These are phyloP conservation scores for Pipistrellus pipistrellus DNA, from an alignment of 2,797 vertebrate species.

Conservation along the genomic window DNA sequence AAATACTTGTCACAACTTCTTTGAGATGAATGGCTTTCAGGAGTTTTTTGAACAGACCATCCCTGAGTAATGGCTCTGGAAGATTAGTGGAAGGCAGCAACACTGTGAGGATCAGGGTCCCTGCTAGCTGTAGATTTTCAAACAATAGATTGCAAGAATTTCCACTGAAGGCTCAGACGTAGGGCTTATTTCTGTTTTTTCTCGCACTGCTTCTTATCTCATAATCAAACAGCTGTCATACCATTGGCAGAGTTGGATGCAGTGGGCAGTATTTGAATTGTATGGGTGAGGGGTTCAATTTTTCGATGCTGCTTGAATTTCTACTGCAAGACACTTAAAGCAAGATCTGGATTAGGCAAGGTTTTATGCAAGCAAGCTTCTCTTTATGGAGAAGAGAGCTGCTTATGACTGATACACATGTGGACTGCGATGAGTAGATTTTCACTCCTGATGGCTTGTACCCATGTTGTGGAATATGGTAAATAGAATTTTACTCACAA, in stretches of 20 bases:
- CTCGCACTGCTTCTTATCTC: constrained; percentile 5
- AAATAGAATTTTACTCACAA: neutral
- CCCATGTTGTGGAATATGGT: neutral
- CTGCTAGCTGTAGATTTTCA: neutral
- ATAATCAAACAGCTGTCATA: constrained; percentile 5
- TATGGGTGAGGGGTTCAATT: neutral
- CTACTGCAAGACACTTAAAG: constrained; percentile 32
- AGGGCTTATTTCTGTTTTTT: constrained; percentile 49
- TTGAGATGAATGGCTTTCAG: constrained; percentile 79
- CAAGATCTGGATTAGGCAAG: neutral
- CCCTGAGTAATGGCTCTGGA: neutral
- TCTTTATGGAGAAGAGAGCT: neutral
- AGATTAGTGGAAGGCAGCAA: constrained; percentile 54
- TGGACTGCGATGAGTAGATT: neutral
- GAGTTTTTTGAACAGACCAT: constrained; percentile 70
- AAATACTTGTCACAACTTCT: constrained; percentile 72
- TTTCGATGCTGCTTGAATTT: constrained; percentile 40
- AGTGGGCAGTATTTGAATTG: neutral
- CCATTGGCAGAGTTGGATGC: neutral
- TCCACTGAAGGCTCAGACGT: neutral
- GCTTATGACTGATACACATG: neutral
- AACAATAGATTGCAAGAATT: neutral
- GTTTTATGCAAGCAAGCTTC: neutral
- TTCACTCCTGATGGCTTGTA: neutral
- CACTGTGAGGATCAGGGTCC: neutral